Conservation (phyloP, 2,888 invertebrate species). For the Epirrhoe tristata region DNA sequence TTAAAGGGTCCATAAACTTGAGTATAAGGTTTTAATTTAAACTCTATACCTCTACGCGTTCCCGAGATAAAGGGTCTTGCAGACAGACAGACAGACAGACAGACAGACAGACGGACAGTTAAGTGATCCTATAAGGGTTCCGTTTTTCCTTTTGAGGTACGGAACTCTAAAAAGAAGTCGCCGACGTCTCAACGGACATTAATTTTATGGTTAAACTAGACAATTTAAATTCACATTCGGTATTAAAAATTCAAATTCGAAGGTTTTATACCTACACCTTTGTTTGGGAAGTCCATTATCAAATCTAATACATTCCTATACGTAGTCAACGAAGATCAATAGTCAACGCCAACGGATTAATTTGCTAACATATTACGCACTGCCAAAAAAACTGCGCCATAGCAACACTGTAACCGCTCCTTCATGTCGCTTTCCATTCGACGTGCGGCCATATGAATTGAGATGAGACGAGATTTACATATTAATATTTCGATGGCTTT, state of each 20-base stretch:
- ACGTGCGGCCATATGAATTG: conserved; percentile 15
- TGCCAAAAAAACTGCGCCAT: conserved; percentile 36
- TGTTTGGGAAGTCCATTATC: neutral
- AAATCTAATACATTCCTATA: neutral
- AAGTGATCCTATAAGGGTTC: no score
- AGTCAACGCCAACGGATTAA: conserved; percentile 25
- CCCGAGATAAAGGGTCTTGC: no score
- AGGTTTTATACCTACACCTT: neutral
- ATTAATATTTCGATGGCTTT: conserved; percentile 29
- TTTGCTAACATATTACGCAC: conserved; percentile 45
- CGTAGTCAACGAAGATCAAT: neutral
- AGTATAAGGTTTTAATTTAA: no score
- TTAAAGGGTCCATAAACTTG: no score
- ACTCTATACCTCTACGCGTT: no score
- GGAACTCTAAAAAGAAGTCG: neutral
- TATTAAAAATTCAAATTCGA: neutral
- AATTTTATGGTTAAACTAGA: conserved; percentile 2
- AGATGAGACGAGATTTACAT: conserved; percentile 21
- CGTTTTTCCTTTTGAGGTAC: no score
- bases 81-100: no score
- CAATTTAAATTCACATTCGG: conserved; percentile 1
- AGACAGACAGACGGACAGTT: no score
- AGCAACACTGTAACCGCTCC: conserved; percentile 26
- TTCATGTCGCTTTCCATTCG: conserved; percentile 27
- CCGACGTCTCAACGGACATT: neutral